Conservation (phyloP, 2,888 invertebrate genomes). For the Cataglyphis albicans region DNA sequence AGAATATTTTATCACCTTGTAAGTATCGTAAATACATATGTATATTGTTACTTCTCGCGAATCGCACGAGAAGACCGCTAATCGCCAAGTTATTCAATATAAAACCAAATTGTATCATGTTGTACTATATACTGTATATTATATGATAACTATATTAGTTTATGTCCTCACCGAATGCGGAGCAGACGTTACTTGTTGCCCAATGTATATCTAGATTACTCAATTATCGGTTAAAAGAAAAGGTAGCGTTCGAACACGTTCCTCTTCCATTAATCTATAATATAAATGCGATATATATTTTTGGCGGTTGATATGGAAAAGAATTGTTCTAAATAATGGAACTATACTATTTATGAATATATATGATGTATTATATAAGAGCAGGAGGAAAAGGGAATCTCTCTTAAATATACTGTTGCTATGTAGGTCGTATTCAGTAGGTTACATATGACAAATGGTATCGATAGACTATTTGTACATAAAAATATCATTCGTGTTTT, state of each 20-base stretch:
- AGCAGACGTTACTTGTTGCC: constrained; percentile 72
- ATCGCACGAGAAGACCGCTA: constrained; percentile 56
- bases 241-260: constrained; percentile 40
- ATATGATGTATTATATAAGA: constrained; percentile 52
- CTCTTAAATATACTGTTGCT: constrained; percentile 34
- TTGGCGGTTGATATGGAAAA: constrained; percentile 40
- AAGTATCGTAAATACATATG: constrained; percentile 51
- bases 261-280: constrained; percentile 51
- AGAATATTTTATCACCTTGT: constrained; percentile 58
- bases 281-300: constrained; percentile 46
- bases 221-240: constrained; percentile 45
- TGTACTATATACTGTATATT: constrained; percentile 80
- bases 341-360: constrained; percentile 29
- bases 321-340: neutral
- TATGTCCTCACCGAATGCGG: constrained; percentile 47
- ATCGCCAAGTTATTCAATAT: constrained; percentile 68
- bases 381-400: constrained; percentile 17
- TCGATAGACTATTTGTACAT: constrained; percentile 60
- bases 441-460: constrained; percentile 67
- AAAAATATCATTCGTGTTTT: constrained; percentile 79
- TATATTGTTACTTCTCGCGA: constrained; percentile 59
- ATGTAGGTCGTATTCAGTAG: constrained; percentile 25
- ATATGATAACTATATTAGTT: constrained; percentile 62
- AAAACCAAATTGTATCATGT: constrained; percentile 73
- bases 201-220: constrained; percentile 59